Evolutionary conservation across 2,888 invertebrate genomes (phyloP).

Genomic region (Cactoblastis cactorum): DNA sequence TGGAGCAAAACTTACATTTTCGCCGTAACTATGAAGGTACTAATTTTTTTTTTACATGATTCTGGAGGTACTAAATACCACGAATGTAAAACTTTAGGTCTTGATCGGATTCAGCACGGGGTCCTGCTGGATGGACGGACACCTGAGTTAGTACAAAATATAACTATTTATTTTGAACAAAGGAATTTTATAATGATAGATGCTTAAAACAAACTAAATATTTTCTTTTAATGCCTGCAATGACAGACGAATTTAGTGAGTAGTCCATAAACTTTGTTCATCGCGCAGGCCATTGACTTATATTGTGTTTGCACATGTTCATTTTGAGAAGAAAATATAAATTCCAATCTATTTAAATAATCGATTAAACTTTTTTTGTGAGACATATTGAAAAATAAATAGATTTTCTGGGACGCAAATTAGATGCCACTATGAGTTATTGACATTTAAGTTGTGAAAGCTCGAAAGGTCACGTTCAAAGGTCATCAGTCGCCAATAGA

Average conservation of each 20-base stretch:
- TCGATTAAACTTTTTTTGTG: background rate
- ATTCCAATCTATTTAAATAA: background rate
- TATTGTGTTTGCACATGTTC: background rate
- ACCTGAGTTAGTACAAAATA: too few relatives aligned
- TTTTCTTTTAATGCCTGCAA: too few relatives aligned
- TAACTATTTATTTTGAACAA: background rate
- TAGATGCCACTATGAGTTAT: background rate
- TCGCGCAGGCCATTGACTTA: background rate
- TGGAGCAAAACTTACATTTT: too few relatives aligned
- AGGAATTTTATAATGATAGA: background rate
- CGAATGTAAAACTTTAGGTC: too few relatives aligned
- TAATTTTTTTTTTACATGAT: too few relatives aligned
- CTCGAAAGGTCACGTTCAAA: slow-evolving; percentile 1
- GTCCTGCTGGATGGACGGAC: too few relatives aligned
- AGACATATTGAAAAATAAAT: background rate
- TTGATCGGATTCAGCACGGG: too few relatives aligned
- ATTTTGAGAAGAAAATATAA: background rate
- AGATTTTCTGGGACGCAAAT: background rate
- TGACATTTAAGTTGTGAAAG: background rate
- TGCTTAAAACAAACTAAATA: too few relatives aligned
- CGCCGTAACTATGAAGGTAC: too few relatives aligned
- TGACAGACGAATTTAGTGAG: background rate
- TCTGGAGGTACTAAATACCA: too few relatives aligned
- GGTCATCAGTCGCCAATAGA: background rate
- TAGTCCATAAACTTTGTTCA: background rate